phyloP scores from a whole-genome alignment of 2,888 invertebrate species.

The Blastobasis lacticolella region DNA sequence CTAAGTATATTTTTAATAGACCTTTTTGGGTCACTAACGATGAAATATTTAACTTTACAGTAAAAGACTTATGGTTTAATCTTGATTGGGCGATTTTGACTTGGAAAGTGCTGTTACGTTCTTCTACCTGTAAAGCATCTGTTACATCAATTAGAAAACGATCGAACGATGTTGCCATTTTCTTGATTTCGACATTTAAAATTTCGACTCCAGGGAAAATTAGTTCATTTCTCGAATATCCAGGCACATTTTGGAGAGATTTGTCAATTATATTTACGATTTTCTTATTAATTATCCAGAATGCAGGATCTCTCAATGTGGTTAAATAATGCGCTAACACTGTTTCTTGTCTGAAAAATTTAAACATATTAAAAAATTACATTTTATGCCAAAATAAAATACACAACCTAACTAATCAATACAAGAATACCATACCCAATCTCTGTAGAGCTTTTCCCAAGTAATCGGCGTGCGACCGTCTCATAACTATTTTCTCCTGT shows the following conservation, averaged over 20 bases:
- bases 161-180: constrained; percentile 78
- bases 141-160: constrained; percentile 77
- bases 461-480: constrained; percentile 35
- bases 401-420: background rate
- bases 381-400: background rate
- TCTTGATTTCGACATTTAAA: constrained; percentile 76
- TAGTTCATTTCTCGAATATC: constrained; percentile 75
- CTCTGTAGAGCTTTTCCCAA: constrained; percentile 27
- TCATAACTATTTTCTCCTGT: constrained; percentile 51
- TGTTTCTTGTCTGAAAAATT: constrained; percentile 43
- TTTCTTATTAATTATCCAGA: constrained; percentile 79
- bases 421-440: constrained; percentile 32
- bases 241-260: constrained; percentile 69
- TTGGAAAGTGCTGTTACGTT: constrained; percentile 42
- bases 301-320: constrained; percentile 79
- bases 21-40: constrained; percentile 75
- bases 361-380: constrained; percentile 10
- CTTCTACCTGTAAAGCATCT: constrained; percentile 64
- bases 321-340: constrained; percentile 71
- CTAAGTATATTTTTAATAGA: constrained; percentile 78
- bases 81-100: constrained; percentile 74
- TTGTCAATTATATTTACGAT: constrained; percentile 71
- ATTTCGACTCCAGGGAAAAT: constrained; percentile 77
- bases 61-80: constrained; percentile 82
- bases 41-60: constrained; percentile 75